phyloP scores from a whole-genome alignment of 2,888 invertebrate genomes.

The Congeria kusceri region DNA sequence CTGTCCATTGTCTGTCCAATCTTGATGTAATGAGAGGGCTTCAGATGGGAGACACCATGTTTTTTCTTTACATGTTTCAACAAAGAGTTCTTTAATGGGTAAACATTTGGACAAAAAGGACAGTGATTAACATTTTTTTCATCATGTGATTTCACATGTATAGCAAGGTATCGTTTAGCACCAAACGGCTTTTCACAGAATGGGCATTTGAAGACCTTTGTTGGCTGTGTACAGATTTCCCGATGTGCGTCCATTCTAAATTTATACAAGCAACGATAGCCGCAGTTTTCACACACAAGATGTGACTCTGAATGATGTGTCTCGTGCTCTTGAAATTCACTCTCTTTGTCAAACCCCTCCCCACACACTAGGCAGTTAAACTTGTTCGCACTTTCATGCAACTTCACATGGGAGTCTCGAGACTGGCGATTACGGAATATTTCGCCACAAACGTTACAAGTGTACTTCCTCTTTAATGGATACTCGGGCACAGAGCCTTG shows the following conservation, averaged over 20 bases:
- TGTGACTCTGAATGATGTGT: slow-evolving; percentile 32
- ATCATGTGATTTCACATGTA: slow-evolving; percentile 55
- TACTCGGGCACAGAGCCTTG: neutral
- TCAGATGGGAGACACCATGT: slow-evolving; percentile 16
- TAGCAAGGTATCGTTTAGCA: slow-evolving; percentile 46
- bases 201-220: slow-evolving; percentile 39
- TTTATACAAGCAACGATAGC: slow-evolving; percentile 39
- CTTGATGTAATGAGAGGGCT: too few relatives aligned
- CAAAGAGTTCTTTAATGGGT: slow-evolving; percentile 51
- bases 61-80: slow-evolving; percentile 55
- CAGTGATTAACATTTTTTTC: slow-evolving; percentile 47
- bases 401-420: slow-evolving; percentile 49
- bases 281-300: slow-evolving; percentile 49
- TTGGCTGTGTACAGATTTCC: slow-evolving; percentile 48
- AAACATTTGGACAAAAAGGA: slow-evolving; percentile 46
- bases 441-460: slow-evolving; percentile 41
- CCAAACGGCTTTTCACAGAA: slow-evolving; percentile 51
- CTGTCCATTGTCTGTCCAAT: too few relatives aligned
- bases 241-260: slow-evolving; percentile 48
- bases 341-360: slow-evolving; percentile 33
- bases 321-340: slow-evolving; percentile 26
- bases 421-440: slow-evolving; percentile 48
- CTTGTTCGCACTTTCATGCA: slow-evolving; percentile 24
- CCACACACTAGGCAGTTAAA: slow-evolving; percentile 39
- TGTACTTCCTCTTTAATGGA: slow-evolving; percentile 36